Evolutionary conservation across 2,113 vertebrate genomes (phyloP), one percentile per base, ranked within the genome.

Genomic region (Oreotragus oreotragus): DNA sequence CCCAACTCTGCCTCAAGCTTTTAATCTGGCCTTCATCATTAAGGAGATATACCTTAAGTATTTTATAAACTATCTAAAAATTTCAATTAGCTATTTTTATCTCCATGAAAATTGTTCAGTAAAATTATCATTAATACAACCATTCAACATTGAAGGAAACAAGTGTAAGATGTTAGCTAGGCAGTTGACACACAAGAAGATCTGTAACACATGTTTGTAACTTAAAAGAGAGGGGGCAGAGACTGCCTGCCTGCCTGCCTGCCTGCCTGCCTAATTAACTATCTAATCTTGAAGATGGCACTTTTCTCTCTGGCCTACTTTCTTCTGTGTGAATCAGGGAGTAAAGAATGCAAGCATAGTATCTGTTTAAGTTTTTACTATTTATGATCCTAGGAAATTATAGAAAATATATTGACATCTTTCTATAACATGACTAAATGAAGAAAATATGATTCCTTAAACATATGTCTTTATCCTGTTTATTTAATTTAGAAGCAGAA

Each of bases 31-130:
- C 49, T 58, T 58, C 66, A 81, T 92, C 84, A 86, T 90, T 85
- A 94, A 95, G 62, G 57, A 96, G 95, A 86, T 64, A 70, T 1
- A 77, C 55, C 60, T 91, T 55, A 39, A 81, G 8, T 88, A 77
- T 87, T 85, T 95, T 94, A 94, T 53, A 96, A 92, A 83, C 76
- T 85, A 58, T 57, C 80, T 57, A 73, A 96, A 94, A 62, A 23
- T 80, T 90, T 76, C 60, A 91, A 66, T 88, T 84, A 91, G 39
- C 33, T 73, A 73, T 53, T 94, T 97, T 90, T 84, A 96, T 73
- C 80, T 47, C 77, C 55, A 83, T 64, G 28, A 90, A 93, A 84
- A 77, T 7, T 73, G 2, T 70, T 88, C 58, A 28, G 13, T 88
- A 47, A 94, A 70, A 83, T 88, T 55, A 45, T 96, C 76, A 88